A percentile compares a stretch with the other conserved stretches of the same genome.
Conservation (phyloP, 2,113 vertebrate species). For the Cephalopholis sonnerati region DNA sequence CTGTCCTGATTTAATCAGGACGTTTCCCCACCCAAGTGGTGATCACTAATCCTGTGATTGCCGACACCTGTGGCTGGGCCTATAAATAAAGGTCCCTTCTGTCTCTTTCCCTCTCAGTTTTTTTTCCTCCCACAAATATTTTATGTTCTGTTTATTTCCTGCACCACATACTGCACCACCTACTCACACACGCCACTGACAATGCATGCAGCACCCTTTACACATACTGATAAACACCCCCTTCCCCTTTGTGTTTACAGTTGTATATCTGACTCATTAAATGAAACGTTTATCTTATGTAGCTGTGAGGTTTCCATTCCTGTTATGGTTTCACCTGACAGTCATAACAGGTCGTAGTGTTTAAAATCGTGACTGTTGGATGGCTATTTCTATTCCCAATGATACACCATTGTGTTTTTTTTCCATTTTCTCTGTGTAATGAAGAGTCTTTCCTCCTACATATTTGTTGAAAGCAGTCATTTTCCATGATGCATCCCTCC, state of each 20-base stretch:
- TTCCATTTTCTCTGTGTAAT: slow-evolving; percentile 51
- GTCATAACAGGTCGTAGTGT: slow-evolving; percentile 45
- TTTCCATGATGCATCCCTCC: slow-evolving; percentile 80
- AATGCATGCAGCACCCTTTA: slow-evolving; percentile 22
- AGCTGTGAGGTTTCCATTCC: slow-evolving; percentile 16
- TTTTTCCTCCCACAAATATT: slow-evolving; percentile 28
- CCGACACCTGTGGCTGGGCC: slow-evolving; percentile 26
- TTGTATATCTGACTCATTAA: slow-evolving; percentile 45
- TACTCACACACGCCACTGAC: slow-evolving; percentile 33
- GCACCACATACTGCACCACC: slow-evolving; percentile 44
- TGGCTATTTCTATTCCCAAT: slow-evolving; percentile 55
- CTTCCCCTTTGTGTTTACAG: slow-evolving; percentile 47
- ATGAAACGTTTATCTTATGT: not conserved
- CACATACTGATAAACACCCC: slow-evolving; percentile 24
- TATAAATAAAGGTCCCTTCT: slow-evolving; percentile 37
- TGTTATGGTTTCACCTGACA: slow-evolving; percentile 27
- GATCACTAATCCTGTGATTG: slow-evolving; percentile 4
- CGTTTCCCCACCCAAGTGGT: not conserved
- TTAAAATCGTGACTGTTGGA: slow-evolving; percentile 67
- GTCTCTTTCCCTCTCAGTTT: not conserved
- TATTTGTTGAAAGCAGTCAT: slow-evolving; percentile 81
- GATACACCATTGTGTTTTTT: slow-evolving; percentile 53
- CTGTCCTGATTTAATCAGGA: slow-evolving; percentile 16
- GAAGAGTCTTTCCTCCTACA: slow-evolving; percentile 77
- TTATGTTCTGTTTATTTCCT: slow-evolving; percentile 55